Evolutionary conservation across 2,797 vertebrate species (phyloP).

Genomic region (Bovichtus diacanthus): DNA sequence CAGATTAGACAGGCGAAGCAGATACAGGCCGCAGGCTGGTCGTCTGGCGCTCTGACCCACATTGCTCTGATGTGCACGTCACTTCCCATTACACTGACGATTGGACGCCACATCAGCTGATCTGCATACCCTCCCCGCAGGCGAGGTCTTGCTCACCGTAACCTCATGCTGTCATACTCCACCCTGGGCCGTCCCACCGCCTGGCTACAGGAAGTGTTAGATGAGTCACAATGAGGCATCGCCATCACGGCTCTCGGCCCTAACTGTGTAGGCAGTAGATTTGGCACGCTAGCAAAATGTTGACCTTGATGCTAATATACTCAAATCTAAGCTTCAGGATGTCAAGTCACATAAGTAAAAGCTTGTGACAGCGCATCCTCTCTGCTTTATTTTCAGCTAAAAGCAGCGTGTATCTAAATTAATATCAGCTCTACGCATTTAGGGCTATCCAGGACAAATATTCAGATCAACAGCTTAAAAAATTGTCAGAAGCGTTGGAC

Average conservation of each 20-base stretch:
- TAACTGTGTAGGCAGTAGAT: conserved; percentile 28
- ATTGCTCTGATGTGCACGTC: conserved; percentile 88
- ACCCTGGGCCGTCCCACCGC: conserved; percentile 30
- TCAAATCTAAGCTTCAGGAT: conserved; percentile 28
- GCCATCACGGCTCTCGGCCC: conserved; percentile 5
- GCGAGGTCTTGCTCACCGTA: conserved; percentile 49
- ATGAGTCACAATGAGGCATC: conserved; percentile 57
- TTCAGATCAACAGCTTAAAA: conserved; percentile 14
- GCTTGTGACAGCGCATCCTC: conserved; percentile 13
- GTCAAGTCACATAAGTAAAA: conserved; percentile 32
- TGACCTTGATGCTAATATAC: conserved; percentile 57
- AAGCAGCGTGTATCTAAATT: conserved; percentile 27
- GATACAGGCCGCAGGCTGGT: conserved; percentile 85
- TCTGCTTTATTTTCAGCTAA: conserved; percentile 36
- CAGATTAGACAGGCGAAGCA: conserved; percentile 89
- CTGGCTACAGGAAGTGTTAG: conserved; percentile 46
- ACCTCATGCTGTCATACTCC: conserved; percentile 50
- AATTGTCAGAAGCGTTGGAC: background rate
- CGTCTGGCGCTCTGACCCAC: conserved; percentile 89
- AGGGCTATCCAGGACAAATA: conserved; percentile 10
- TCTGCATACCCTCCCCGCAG: conserved; percentile 66
- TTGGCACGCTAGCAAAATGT: conserved; percentile 34
- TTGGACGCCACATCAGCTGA: conserved; percentile 76
- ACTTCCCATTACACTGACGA: conserved; percentile 85
- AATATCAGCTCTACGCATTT: conserved; percentile 7